Evolutionary conservation across 2,888 invertebrate genomes (phyloP).

Genomic region (Minunthozetes semirufus): DNA sequence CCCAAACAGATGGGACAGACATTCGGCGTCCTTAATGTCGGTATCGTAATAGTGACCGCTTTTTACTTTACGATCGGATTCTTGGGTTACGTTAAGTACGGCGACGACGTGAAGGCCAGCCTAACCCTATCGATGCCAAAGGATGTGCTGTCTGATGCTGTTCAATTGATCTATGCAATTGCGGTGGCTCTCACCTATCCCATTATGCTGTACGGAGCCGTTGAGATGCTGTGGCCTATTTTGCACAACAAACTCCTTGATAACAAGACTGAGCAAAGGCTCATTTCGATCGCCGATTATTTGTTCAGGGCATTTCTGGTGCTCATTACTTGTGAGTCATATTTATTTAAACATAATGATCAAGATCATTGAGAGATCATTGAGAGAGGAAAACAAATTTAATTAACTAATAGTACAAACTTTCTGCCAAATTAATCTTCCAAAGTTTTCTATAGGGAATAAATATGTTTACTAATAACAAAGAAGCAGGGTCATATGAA

Average conservation of each 20-base stretch:
- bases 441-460: no score
- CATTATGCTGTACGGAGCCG: slow-evolving; percentile 85
- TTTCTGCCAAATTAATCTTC: no score
- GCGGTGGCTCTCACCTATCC: slow-evolving; percentile 84
- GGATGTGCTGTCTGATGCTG: slow-evolving; percentile 54
- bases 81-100: slow-evolving; percentile 34
- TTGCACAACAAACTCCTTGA: slow-evolving; percentile 49
- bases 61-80: slow-evolving; percentile 33
- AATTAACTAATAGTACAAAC: no score
- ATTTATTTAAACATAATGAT: background rate
- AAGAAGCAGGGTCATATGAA: no score
- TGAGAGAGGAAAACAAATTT: no score
- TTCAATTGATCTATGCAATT: slow-evolving; percentile 73
- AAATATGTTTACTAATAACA: no score
- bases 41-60: background rate
- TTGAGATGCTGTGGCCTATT: slow-evolving; percentile 76
- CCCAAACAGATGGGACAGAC: background rate
- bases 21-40: slow-evolving; percentile 34
- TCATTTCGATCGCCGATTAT: slow-evolving; percentile 57
- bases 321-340: slow-evolving; percentile 69
- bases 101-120: slow-evolving; percentile 5
- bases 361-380: no score
- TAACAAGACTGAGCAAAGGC: slow-evolving; percentile 48
- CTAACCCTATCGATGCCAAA: slow-evolving; percentile 22
- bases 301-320: slow-evolving; percentile 63